phyloP scores from a whole-genome alignment of 2,888 invertebrate genomes.

The Cheilosia grossa region DNA sequence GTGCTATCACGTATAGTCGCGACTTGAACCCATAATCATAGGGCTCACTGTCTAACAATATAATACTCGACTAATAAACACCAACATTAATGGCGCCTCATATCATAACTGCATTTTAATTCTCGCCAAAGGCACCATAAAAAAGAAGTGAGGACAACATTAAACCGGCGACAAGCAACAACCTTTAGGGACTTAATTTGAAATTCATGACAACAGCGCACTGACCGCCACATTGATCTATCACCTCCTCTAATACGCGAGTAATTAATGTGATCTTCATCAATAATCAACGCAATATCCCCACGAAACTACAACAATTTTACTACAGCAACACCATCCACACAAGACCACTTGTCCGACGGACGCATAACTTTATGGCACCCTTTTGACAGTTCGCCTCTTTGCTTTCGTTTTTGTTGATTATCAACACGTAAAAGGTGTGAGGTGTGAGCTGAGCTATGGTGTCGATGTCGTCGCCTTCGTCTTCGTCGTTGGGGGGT shows the following conservation, averaged over 20 bases:
- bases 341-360: conserved; percentile 59
- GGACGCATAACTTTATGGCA: conserved; percentile 67
- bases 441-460: conserved; percentile 66
- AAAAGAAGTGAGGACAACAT: conserved; percentile 5
- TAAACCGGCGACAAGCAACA: conserved; percentile 46
- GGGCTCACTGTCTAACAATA: conserved; percentile 58
- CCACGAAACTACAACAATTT: conserved; percentile 21
- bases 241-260: conserved; percentile 64
- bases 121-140: conserved; percentile 49
- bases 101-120: conserved; percentile 68
- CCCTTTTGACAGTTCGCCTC: conserved; percentile 69
- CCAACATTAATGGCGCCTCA: conserved; percentile 69
- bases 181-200: conserved; percentile 67
- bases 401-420: conserved; percentile 29
- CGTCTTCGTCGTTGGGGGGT: conserved; percentile 8
- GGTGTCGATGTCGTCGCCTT: conserved; percentile 18
- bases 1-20: conserved; percentile 36
- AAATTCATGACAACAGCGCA: conserved; percentile 55
- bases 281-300: conserved; percentile 62
- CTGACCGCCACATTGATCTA: conserved; percentile 59
- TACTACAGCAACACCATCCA: not conserved
- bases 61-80: conserved; percentile 58
- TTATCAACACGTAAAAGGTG: conserved; percentile 58
- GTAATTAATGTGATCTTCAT: conserved; percentile 75
- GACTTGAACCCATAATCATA: conserved; percentile 54